Conservation (phyloP, 1,140 invertebrate genomes). For the Proctacanthus coquilletti region DNA sequence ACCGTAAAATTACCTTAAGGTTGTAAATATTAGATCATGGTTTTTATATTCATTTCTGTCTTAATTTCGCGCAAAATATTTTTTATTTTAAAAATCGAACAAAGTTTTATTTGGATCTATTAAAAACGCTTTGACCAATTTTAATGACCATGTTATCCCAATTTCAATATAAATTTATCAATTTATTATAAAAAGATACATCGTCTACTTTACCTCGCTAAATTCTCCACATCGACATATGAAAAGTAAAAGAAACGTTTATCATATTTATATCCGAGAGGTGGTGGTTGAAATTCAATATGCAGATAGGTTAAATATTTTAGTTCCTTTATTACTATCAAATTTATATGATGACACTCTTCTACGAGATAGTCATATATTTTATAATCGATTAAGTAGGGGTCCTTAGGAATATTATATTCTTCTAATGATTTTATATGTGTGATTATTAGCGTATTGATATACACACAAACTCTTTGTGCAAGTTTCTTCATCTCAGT, state of each 20-base stretch:
- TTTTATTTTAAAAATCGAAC: too few species aligned
- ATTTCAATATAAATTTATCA: too few species aligned
- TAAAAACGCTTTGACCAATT: too few species aligned
- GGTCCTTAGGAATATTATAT: neutral
- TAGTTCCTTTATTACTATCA: neutral
- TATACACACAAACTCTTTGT: too few species aligned
- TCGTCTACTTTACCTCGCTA: neutral
- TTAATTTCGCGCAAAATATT: too few species aligned
- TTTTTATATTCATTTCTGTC: too few species aligned
- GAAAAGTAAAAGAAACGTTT: neutral
- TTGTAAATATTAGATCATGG: too few species aligned
- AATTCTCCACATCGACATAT: neutral
- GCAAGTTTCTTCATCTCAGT: too few species aligned
- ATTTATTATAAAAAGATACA: too few species aligned
- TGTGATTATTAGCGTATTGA: neutral
- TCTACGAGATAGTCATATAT: neutral
- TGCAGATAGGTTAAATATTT: neutral
- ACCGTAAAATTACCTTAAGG: too few species aligned
- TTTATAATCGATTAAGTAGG: slow-evolving; percentile 1
- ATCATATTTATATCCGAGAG: neutral
- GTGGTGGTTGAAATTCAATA: neutral
- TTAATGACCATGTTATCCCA: too few species aligned
- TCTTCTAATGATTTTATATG: neutral
- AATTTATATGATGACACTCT: neutral
- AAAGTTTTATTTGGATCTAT: too few species aligned